Evolutionary conservation across 2,113 vertebrate genomes (phyloP).

Genomic region (Xenopus borealis): DNA sequence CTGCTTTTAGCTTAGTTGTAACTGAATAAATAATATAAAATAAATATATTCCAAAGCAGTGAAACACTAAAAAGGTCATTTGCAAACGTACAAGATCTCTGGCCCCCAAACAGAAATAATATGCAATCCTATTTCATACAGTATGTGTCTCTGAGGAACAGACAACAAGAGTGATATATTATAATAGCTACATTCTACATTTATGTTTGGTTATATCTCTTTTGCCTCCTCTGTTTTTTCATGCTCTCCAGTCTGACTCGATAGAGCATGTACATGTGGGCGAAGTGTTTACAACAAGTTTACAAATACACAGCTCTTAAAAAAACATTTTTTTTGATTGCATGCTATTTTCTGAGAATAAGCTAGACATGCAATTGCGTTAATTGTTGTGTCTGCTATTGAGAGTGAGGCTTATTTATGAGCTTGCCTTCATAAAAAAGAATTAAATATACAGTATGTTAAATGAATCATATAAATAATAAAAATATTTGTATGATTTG

Average conservation of each 20-base stretch:
- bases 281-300: background rate
- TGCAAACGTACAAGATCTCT: background rate
- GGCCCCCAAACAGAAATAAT: background rate
- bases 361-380: background rate
- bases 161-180: background rate
- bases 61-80: background rate
- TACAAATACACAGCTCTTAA: background rate
- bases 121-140: background rate
- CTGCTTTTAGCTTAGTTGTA: background rate
- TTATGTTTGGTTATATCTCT: too few species aligned
- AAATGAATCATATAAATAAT: too few species aligned
- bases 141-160: background rate
- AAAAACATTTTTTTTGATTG: background rate
- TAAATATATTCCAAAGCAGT: background rate
- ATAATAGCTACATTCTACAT: background rate
- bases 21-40: constrained; percentile 3
- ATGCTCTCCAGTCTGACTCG: background rate
- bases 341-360: background rate
- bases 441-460: too few species aligned
- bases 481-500: too few species aligned
- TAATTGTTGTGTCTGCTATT: background rate
- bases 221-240: background rate
- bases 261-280: too few species aligned
- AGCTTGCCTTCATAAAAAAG: too few species aligned
- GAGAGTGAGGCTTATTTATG: too few species aligned